Evolutionary conservation across 1,140 invertebrate species (phyloP).

Genomic region (Melitaea cinxia): DNA sequence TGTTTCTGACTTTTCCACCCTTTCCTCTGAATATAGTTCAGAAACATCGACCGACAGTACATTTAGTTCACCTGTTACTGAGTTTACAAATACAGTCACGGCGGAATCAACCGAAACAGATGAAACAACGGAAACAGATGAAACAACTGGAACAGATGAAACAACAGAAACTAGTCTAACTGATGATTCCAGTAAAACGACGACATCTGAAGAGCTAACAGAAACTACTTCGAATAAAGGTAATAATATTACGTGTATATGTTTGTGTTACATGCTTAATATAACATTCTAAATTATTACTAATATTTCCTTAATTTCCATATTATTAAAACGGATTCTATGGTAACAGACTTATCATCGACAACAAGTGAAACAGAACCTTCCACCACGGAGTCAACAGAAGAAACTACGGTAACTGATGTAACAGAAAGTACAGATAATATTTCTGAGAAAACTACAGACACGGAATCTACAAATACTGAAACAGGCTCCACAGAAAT

Average conservation of each 20-base stretch:
- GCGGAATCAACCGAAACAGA: not conserved
- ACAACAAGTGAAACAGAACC: slow-evolving; percentile 12
- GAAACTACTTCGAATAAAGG: not conserved
- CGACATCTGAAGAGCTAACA: not conserved
- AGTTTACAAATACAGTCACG: not conserved
- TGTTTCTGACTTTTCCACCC: no score
- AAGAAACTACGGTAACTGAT: slow-evolving; percentile 20
- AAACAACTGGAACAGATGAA: not conserved
- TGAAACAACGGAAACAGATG: not conserved
- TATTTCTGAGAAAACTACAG: not conserved
- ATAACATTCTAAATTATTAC: no score
- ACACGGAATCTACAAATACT: not conserved
- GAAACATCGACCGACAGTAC: not conserved
- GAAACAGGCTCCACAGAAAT: slow-evolving; percentile 20
- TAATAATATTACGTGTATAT: not conserved
- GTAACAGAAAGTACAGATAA: slow-evolving; percentile 31
- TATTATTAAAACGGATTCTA: not conserved
- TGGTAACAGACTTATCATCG: not conserved
- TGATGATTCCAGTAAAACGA: no score
- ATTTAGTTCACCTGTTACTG: not conserved
- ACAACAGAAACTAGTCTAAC: not conserved
- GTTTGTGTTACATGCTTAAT: no score
- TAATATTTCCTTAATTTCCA: not conserved
- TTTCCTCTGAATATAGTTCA: no score
- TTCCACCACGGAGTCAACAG: not conserved